Conservation (phyloP, 2,888 invertebrate species). For the Tinea semifulvella region DNA sequence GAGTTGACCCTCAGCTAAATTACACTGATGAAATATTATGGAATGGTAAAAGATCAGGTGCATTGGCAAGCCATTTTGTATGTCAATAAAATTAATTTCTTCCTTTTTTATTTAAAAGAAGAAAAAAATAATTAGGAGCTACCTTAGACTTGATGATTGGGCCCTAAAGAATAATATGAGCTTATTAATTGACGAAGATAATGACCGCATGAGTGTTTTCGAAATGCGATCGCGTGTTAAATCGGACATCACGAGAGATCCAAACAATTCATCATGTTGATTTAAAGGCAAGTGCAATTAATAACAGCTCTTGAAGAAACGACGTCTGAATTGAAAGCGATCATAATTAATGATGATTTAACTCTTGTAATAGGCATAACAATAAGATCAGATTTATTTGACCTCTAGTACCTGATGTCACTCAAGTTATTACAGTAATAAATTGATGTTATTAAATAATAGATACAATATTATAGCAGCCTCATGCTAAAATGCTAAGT, state of each 20-base stretch:
- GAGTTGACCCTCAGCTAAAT: too few species aligned
- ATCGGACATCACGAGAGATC: constrained; percentile 23
- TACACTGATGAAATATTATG: too few species aligned
- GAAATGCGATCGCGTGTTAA: constrained; percentile 25
- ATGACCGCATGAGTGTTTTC: constrained; percentile 19
- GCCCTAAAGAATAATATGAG: too few species aligned
- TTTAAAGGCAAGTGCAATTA: constrained; percentile 2
- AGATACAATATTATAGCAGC: too few species aligned
- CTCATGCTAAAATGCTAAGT: too few species aligned
- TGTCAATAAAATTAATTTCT: too few species aligned
- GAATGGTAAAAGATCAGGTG: too few species aligned
- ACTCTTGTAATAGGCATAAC: constrained; percentile 3
- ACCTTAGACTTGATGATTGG: too few species aligned
- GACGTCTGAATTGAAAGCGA: constrained; percentile 8
- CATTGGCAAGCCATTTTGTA: too few species aligned
- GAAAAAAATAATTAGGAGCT: too few species aligned
- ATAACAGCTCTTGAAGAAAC: constrained; percentile 2
- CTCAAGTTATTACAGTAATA: neutral
- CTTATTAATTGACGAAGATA: too few species aligned
- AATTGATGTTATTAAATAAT: constrained; percentile 1
- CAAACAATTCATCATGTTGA: constrained; percentile 3
- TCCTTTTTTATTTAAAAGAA: too few species aligned
- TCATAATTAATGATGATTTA: constrained; percentile 9
- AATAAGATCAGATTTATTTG: neutral
- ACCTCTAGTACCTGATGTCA: constrained; percentile 4